phyloP scores from a whole-genome alignment of 1,140 invertebrate species.

The Caligus rogercresseyi region DNA sequence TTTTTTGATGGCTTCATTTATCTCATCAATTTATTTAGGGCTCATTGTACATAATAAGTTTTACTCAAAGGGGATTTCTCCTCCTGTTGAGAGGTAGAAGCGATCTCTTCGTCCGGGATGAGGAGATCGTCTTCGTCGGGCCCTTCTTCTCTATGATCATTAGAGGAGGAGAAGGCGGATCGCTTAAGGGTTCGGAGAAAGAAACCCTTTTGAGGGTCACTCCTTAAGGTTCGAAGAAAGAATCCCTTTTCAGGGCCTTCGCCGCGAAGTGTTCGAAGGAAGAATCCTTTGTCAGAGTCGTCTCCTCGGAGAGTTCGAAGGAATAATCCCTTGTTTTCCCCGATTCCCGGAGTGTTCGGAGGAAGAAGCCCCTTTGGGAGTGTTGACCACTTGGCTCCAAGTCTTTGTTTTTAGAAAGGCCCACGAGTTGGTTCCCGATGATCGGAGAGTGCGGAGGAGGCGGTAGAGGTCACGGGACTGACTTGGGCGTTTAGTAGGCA shows the following conservation, averaged over 20 bases:
- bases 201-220: background rate
- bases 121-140: too few relatives aligned
- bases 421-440: background rate
- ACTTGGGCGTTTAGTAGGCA: conserved; percentile 3
- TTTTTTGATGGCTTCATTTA: too few relatives aligned
- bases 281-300: background rate
- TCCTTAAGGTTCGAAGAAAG: background rate
- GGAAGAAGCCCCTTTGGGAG: background rate
- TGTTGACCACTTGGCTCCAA: background rate
- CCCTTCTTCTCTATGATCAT: background rate
- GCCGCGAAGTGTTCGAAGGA: background rate
- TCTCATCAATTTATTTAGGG: too few relatives aligned
- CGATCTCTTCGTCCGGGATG: too few relatives aligned
- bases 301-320: background rate
- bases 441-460: background rate
- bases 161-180: too few relatives aligned
- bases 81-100: too few relatives aligned
- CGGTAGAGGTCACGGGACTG: conserved; percentile 9
- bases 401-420: background rate
- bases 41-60: too few relatives aligned
- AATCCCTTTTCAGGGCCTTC: background rate
- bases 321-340: too few relatives aligned
- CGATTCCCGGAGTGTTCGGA: background rate
- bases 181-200: background rate
- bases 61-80: too few relatives aligned